These are phyloP conservation scores for Fabriciana adippe DNA, from an alignment of 2,888 invertebrate species.

Conservation along the genomic window DNA sequence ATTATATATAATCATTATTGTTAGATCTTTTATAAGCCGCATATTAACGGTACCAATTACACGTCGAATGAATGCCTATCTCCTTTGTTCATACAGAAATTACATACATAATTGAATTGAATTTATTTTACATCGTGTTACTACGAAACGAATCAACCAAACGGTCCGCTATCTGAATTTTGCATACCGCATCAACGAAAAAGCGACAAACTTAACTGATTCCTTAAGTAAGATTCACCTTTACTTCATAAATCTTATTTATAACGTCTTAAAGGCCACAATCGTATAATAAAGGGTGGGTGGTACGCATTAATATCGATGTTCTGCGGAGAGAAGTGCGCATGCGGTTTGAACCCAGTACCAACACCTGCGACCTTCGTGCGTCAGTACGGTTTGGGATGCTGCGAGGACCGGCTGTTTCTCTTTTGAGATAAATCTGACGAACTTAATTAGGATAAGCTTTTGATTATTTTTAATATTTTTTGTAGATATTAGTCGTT, in stretches of 20 bases:
- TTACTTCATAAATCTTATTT: conserved; percentile 25
- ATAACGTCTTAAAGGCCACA: conserved; percentile 40
- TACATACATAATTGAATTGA: conserved; percentile 2
- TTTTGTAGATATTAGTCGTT: too few relatives aligned
- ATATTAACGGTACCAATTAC: neutral
- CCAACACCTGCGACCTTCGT: conserved; percentile 55
- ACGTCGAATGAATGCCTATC: neutral
- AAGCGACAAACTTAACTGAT: conserved; percentile 33
- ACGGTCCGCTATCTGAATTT: conserved; percentile 48
- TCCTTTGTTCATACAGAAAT: neutral
- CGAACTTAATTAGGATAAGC: conserved; percentile 9
- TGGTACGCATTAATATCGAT: conserved; percentile 43
- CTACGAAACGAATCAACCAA: conserved; percentile 39
- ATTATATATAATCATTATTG: too few relatives aligned
- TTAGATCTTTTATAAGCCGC: too few relatives aligned
- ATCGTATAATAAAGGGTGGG: conserved; percentile 30
- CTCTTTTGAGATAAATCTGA: conserved; percentile 7
- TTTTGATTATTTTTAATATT: neutral
- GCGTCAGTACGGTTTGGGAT: conserved; percentile 48
- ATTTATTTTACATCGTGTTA: conserved; percentile 25
- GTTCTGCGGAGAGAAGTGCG: conserved; percentile 47
- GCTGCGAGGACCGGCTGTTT: conserved; percentile 32
- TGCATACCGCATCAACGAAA: conserved; percentile 47
- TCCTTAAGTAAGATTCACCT: neutral
- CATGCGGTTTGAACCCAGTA: conserved; percentile 64